phyloP scores from a whole-genome alignment of 2,113 vertebrate species.

The Elephantulus edwardii region DNA sequence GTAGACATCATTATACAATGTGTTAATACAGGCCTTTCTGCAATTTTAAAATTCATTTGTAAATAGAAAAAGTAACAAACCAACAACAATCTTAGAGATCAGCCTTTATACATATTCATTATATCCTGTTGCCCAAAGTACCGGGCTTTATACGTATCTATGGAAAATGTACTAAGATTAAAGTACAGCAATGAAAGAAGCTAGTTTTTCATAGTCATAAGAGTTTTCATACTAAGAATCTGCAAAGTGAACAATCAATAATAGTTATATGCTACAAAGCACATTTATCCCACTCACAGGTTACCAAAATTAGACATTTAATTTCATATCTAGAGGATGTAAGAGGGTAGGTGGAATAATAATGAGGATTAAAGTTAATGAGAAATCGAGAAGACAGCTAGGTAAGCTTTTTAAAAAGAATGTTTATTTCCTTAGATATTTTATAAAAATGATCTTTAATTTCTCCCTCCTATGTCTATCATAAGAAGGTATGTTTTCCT shows the following conservation, averaged over 20 bases:
- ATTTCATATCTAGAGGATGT: background rate
- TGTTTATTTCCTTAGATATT: conserved; percentile 9
- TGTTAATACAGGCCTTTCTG: background rate
- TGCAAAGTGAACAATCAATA: background rate
- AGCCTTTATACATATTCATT: background rate
- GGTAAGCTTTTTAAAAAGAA: background rate
- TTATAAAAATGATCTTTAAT: background rate
- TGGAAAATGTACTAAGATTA: background rate
- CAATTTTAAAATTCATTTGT: background rate
- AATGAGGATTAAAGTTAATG: background rate
- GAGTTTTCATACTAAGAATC: background rate
- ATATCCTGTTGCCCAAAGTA: background rate
- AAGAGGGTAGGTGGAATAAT: background rate
- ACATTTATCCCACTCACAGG: background rate
- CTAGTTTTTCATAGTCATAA: background rate
- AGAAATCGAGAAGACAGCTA: background rate
- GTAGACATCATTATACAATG: background rate
- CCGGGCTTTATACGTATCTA: background rate
- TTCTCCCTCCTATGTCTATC: background rate
- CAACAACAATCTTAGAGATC: background rate
- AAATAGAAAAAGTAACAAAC: background rate
- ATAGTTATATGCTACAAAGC: background rate
- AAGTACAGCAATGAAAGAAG: background rate
- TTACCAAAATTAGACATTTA: background rate
- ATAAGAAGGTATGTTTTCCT: background rate